Evolutionary conservation across 2,113 vertebrate genomes (phyloP).

Genomic region (Phrynosoma blainvillii): DNA sequence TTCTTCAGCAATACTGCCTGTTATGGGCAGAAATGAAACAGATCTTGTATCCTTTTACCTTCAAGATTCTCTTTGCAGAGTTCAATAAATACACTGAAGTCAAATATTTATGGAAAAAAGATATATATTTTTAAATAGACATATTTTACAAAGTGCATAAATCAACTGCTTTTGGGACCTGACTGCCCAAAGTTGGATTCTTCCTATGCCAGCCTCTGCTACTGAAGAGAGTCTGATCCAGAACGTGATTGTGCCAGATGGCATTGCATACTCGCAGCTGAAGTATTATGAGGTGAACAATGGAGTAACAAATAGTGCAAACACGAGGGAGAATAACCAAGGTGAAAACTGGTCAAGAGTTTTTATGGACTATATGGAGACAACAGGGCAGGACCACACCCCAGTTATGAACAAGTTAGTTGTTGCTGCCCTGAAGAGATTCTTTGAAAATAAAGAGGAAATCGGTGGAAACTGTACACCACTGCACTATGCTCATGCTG

Average conservation of each 20-base stretch:
- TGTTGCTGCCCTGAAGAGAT: background rate
- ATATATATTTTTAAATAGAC: conserved; percentile 64
- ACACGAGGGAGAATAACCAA: background rate
- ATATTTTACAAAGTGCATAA: conserved; percentile 67
- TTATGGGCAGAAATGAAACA: background rate
- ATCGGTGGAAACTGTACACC: background rate
- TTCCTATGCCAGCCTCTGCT: background rate
- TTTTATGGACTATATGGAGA: background rate
- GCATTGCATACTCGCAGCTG: background rate
- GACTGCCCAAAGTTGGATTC: conserved; percentile 36
- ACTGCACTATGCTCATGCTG: background rate
- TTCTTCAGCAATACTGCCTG: background rate
- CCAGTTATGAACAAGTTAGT: background rate
- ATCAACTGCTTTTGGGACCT: conserved; percentile 42
- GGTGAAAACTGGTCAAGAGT: background rate
- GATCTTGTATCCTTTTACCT: background rate
- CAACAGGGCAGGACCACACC: background rate
- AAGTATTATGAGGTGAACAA: background rate
- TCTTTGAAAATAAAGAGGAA: background rate
- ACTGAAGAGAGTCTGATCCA: background rate
- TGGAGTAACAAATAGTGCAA: background rate
- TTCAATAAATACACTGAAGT: conserved; percentile 9
- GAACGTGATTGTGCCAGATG: background rate
- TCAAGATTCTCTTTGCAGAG: background rate
- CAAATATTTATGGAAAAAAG: conserved; percentile 68